Evolutionary conservation across 2,888 invertebrate genomes (phyloP).

Genomic region (Subacronicta megacephala): DNA sequence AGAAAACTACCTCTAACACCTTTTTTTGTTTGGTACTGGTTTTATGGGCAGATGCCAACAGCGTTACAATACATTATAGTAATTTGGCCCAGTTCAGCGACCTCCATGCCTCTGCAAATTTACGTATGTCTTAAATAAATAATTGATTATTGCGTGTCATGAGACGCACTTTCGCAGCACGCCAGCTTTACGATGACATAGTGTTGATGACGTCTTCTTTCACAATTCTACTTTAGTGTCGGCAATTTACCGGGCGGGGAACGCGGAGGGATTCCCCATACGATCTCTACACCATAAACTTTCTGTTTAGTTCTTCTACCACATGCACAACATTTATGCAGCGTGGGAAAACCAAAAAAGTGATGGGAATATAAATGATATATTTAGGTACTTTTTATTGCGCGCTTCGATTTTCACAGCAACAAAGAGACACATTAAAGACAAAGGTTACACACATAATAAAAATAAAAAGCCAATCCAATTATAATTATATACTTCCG

Average conservation of each 20-base stretch:
- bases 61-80: not conserved
- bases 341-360: conserved; percentile 38
- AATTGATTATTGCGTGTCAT: conserved; percentile 10
- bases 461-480: conserved; percentile 27
- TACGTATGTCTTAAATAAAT: conserved; percentile 10
- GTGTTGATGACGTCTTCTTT: conserved; percentile 31
- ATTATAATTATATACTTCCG: conserved; percentile 39
- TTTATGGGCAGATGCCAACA: not conserved
- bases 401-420: conserved; percentile 23
- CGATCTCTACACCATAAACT: conserved; percentile 31
- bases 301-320: conserved; percentile 39
- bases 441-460: conserved; percentile 31
- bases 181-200: conserved; percentile 39
- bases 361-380: conserved; percentile 9
- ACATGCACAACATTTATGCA: conserved; percentile 18
- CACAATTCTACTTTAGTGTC: conserved; percentile 20
- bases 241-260: conserved; percentile 14
- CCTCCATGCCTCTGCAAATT: conserved; percentile 2
- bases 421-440: conserved; percentile 32
- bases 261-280: conserved; percentile 52
- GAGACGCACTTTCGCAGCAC: conserved; percentile 32
- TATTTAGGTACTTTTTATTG: conserved; percentile 10
- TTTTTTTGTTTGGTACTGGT: conserved; percentile 3
- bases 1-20: conserved; percentile 2
- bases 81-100: conserved; percentile 14